A percentile compares a stretch with the other conserved stretches of the same genome.
phyloP scores from a whole-genome alignment of 92 coral and sea anemone genomes.

The Chrysogorgia sp. region DNA sequence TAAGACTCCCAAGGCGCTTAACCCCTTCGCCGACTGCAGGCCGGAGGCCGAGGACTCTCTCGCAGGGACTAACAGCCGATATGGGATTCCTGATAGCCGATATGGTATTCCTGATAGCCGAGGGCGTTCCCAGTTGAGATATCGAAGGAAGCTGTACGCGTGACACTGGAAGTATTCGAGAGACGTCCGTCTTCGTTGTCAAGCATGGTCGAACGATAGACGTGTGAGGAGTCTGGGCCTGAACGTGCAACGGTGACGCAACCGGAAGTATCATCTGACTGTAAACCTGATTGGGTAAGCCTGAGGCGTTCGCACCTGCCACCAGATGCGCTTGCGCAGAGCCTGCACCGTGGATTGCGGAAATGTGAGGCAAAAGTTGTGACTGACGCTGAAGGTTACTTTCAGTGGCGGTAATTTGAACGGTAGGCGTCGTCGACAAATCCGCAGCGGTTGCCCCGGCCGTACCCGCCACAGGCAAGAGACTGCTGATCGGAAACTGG shows the following conservation, averaged over 20 bases:
- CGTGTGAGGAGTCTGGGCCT: slow-evolving; percentile 6
- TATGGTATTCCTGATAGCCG: neutral
- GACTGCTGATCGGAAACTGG: slow-evolving; percentile 9
- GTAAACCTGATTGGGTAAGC: slow-evolving; percentile 32
- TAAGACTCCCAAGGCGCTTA: neutral
- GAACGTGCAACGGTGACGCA: neutral
- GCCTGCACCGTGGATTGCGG: slow-evolving; percentile 6
- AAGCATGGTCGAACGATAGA: slow-evolving; percentile 1
- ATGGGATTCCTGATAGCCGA: neutral
- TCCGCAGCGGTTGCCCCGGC: slow-evolving; percentile 4
- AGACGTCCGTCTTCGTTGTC: neutral
- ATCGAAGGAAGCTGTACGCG: slow-evolving; percentile 1
- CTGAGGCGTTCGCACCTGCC: neutral
- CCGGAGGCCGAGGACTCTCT: neutral
- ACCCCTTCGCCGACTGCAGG: neutral
- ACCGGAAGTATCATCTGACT: slow-evolving; percentile 9
- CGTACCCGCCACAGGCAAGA: neutral
- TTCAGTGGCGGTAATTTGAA: neutral
- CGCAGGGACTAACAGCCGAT: neutral
- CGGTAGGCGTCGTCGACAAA: neutral
- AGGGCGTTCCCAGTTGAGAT: slow-evolving; percentile 2
- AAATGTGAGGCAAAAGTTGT: slow-evolving; percentile 2
- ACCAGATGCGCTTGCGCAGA: neutral
- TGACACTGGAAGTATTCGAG: neutral
- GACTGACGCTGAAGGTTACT: slow-evolving; percentile 16